phyloP scores from a whole-genome alignment of 2,113 vertebrate genomes.

The Bolborhynchus lineola region DNA sequence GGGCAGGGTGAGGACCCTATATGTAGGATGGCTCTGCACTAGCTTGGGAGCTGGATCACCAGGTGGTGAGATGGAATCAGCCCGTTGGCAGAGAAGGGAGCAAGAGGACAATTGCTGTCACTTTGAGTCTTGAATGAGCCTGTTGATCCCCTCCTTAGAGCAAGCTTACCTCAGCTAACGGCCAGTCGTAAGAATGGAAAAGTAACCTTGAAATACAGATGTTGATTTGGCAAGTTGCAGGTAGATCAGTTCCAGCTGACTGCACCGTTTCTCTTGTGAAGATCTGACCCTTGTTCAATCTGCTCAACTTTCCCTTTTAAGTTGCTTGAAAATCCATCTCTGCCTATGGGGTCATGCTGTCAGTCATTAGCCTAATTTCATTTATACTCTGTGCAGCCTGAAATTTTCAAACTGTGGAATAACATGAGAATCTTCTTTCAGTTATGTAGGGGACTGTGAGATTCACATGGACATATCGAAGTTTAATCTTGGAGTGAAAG shows the following conservation, averaged over 20 bases:
- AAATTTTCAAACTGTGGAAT: constrained; percentile 4
- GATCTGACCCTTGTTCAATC: neutral
- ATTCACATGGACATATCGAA: constrained; percentile 87
- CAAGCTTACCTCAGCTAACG: neutral
- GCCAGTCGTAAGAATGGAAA: neutral
- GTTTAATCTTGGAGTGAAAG: constrained; percentile 87
- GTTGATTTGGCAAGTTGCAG: neutral
- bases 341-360: neutral
- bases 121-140: neutral
- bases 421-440: constrained; percentile 59
- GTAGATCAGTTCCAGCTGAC: neutral
- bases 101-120: neutral
- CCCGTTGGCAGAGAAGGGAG: neutral
- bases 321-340: neutral
- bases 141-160: neutral
- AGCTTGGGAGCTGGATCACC: neutral
- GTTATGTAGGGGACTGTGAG: constrained; percentile 90
- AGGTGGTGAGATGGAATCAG: neutral
- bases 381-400: neutral
- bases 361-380: neutral
- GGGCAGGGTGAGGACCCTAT: neutral
- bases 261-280: neutral
- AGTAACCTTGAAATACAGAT: neutral
- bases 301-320: neutral
- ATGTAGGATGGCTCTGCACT: neutral